Evolutionary conservation across 2,113 vertebrate genomes (phyloP).

Genomic region (Mobula birostris): DNA sequence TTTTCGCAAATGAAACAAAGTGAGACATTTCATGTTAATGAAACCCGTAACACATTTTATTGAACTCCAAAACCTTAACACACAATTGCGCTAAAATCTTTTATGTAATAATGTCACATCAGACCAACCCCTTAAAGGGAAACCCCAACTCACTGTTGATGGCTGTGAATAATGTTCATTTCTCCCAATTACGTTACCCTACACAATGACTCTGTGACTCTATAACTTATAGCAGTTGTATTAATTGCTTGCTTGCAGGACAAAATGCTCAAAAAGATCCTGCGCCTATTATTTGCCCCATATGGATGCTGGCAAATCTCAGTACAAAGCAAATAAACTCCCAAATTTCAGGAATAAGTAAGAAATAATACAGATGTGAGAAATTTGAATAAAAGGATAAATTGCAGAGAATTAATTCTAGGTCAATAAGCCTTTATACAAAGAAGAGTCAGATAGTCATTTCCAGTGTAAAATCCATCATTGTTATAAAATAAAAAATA

Average conservation of each 20-base stretch:
- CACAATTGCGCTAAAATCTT: no score
- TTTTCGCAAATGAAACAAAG: no score
- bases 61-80: no score
- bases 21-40: no score
- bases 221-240: background rate
- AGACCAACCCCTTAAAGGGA: no score
- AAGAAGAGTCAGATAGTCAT: background rate
- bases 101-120: no score
- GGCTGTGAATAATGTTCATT: no score
- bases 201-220: no score
- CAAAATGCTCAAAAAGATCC: background rate
- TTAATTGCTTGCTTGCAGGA: background rate
- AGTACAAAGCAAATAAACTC: no score
- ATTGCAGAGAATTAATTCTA: background rate
- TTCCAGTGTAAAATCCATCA: background rate
- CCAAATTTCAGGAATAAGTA: background rate
- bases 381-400: background rate
- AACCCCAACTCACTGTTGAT: no score
- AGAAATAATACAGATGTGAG: background rate
- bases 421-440: conserved; percentile 1
- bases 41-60: no score
- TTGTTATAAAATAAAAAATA: background rate
- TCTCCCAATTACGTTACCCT: no score
- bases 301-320: background rate
- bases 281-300: background rate